These are phyloP conservation scores for Physeter macrocephalus DNA, from an alignment of 2,113 vertebrate genomes.

Conservation along the genomic window DNA sequence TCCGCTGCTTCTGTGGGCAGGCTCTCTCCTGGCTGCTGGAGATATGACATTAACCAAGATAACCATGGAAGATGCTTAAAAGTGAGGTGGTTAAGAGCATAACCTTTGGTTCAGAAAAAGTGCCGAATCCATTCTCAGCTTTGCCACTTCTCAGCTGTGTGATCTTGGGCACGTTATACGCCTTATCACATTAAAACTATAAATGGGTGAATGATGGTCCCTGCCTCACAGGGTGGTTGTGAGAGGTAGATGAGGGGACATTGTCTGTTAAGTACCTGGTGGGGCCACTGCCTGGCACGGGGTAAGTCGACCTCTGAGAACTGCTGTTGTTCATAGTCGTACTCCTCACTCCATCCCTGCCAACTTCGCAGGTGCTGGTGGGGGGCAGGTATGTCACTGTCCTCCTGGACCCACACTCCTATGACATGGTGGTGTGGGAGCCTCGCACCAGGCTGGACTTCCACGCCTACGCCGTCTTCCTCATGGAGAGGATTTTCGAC, in stretches of 20 bases:
- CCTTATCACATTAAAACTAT: not conserved
- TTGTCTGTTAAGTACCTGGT: rapidly evolving
- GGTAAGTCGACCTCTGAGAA: not conserved
- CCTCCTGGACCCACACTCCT: constrained; percentile 89
- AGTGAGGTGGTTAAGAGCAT: not conserved
- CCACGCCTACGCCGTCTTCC: constrained; percentile 81
- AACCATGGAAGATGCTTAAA: not conserved
- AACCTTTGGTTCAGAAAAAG: not conserved
- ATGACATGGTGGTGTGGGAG: constrained; percentile 82
- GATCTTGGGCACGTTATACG: rapidly evolving
- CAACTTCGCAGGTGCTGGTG: constrained; percentile 81
- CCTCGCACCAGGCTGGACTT: constrained; percentile 82
- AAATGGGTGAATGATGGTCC: not conserved
- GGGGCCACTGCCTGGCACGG: not conserved
- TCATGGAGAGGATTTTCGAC: constrained; percentile 91
- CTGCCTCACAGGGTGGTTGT: not conserved
- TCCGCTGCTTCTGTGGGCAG: not conserved
- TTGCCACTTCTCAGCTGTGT: not conserved
- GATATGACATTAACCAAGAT: rapidly evolving
- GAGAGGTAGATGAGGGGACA: not conserved
- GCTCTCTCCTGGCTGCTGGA: not conserved
- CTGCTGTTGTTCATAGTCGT: rapidly evolving
- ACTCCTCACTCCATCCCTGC: not conserved
- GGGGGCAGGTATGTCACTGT: constrained; percentile 87
- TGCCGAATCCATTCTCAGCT: not conserved